Evolutionary conservation across 2,888 invertebrate genomes (phyloP).

Genomic region (Pogonocherus hispidulus): DNA sequence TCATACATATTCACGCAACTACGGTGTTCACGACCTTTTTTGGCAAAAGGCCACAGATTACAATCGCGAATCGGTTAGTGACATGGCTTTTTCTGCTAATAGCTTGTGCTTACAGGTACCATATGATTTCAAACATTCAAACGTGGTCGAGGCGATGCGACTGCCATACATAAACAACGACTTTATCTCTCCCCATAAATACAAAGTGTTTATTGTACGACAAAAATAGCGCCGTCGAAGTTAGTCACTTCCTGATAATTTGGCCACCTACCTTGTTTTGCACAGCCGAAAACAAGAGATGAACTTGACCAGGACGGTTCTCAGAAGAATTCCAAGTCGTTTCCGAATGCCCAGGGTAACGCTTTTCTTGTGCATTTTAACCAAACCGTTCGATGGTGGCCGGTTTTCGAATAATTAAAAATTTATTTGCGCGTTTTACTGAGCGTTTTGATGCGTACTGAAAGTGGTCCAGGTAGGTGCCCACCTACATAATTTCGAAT

Average conservation of each 20-base stretch:
- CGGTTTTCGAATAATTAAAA: background rate
- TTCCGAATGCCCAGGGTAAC: background rate
- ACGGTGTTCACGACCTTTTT: slow-evolving; percentile 1
- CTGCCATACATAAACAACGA: background rate
- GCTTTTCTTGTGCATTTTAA: background rate
- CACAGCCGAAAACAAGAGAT: slow-evolving; percentile 6
- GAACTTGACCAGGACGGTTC: background rate
- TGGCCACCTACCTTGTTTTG: slow-evolving; percentile 25
- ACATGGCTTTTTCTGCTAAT: background rate
- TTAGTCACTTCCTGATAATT: slow-evolving; percentile 13
- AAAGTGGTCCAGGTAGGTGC: slow-evolving; percentile 2
- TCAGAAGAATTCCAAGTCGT: slow-evolving; percentile 5
- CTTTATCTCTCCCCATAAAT: background rate
- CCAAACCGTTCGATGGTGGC: background rate
- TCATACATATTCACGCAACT: background rate
- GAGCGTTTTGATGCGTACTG: background rate
- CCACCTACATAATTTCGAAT: slow-evolving; percentile 12
- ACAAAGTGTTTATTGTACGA: background rate
- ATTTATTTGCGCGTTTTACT: background rate
- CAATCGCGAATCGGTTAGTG: background rate
- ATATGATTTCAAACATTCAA: background rate
- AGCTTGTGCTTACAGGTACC: background rate
- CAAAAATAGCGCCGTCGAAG: background rate
- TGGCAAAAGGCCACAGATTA: slow-evolving; percentile 4
- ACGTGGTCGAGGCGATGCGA: background rate